phyloP scores from a whole-genome alignment of 2,113 vertebrate species.

The Empidonax traillii region DNA sequence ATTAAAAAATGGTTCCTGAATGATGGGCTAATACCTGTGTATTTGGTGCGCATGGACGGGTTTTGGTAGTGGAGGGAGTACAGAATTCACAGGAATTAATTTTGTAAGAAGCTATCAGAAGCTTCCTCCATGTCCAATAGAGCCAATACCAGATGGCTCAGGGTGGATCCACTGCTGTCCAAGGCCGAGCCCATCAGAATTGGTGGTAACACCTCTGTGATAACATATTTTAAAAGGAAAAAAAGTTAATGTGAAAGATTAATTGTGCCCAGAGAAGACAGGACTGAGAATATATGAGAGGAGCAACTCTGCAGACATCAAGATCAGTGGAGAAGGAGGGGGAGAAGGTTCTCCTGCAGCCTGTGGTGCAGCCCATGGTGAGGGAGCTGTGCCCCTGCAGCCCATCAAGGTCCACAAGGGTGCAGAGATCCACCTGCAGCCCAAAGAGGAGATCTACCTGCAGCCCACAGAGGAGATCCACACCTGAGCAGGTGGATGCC shows the following conservation, averaged over 20 bases:
- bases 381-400: neutral
- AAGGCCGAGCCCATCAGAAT: neutral
- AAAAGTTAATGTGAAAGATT: neutral
- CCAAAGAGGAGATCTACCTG: neutral
- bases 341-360: neutral
- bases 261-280: neutral
- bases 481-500: neutral
- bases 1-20: neutral
- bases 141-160: rapidly evolving
- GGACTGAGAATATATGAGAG: neutral
- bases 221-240: neutral
- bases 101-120: neutral
- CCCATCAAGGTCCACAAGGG: too few relatives aligned
- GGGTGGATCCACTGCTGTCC: neutral
- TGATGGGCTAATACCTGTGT: neutral
- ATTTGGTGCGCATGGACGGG: neutral
- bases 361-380: rapidly evolving
- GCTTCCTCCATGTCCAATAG: neutral
- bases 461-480: neutral
- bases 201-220: neutral
- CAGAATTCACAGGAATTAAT: neutral
- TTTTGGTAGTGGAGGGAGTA: neutral
- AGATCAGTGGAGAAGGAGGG: neutral
- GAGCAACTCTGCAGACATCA: neutral
- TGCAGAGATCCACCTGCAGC: neutral